These are phyloP conservation scores for Meloidogyne hapla DNA, from an alignment of 1,140 invertebrate genomes.

Conservation along the genomic window DNA sequence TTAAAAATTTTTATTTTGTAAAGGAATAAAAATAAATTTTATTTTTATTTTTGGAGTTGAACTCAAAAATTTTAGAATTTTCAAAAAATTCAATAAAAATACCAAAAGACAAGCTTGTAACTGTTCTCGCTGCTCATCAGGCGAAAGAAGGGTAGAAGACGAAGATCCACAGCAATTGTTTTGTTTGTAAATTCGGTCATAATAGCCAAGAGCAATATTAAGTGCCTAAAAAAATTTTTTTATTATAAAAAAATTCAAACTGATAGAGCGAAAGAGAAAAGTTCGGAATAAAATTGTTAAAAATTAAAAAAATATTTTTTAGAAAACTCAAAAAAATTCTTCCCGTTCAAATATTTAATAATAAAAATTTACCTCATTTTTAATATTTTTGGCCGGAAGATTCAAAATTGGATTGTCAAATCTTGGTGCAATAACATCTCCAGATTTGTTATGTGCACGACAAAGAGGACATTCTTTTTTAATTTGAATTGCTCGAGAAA, in stretches of 20 bases:
- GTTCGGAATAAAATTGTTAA: too few species aligned
- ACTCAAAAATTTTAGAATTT: too few species aligned
- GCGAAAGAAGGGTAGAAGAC: neutral
- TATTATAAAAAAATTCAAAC: neutral
- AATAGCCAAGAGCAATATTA: neutral
- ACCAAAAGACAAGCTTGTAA: neutral
- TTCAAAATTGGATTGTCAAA: neutral
- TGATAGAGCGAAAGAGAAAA: too few species aligned
- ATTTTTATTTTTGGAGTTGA: too few species aligned
- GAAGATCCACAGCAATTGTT: neutral
- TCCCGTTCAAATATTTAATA: too few species aligned
- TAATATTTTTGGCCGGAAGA: neutral
- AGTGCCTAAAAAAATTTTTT: neutral
- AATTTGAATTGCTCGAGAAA: neutral
- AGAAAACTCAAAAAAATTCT: too few species aligned
- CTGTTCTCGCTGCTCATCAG: neutral
- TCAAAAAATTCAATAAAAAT: neutral
- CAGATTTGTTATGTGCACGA: neutral
- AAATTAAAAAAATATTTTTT: too few species aligned
- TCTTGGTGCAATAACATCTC: neutral
- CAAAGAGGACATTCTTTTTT: neutral
- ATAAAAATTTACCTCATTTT: neutral
- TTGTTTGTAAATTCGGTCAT: neutral
- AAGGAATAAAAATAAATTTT: too few species aligned
- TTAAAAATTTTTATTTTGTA: too few species aligned